phyloP scores from a whole-genome alignment of 1,140 invertebrate genomes.

The Trichoplusia ni region DNA sequence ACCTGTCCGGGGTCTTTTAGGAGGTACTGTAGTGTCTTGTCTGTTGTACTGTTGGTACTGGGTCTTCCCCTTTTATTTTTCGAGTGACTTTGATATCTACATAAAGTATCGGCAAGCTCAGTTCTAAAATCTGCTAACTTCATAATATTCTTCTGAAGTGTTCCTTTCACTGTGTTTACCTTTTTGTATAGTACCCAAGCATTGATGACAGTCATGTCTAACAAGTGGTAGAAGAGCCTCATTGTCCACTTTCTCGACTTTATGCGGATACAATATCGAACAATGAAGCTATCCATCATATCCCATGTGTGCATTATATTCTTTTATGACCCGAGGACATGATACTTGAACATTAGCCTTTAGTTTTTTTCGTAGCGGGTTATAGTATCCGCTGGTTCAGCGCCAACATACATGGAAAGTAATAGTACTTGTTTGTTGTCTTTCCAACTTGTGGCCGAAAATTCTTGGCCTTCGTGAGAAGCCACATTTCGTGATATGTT shows the following conservation, averaged over 20 bases:
- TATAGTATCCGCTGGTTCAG: slow-evolving; percentile 34
- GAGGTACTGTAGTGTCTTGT: slow-evolving; percentile 28
- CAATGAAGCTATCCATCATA: slow-evolving; percentile 57
- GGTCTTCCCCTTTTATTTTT: too few species aligned
- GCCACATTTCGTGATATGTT: slow-evolving; percentile 34
- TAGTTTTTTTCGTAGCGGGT: slow-evolving; percentile 35
- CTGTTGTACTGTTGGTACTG: too few species aligned
- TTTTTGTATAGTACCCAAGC: slow-evolving; percentile 46
- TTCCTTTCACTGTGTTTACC: slow-evolving; percentile 29
- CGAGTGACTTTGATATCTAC: slow-evolving; percentile 24
- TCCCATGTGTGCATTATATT: slow-evolving; percentile 66
- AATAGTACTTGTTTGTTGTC: slow-evolving; percentile 33
- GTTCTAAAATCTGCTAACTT: slow-evolving; percentile 40
- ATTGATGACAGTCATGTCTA: slow-evolving; percentile 55
- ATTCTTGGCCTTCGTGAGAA: slow-evolving; percentile 25
- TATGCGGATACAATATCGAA: slow-evolving; percentile 57
- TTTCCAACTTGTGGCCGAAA: slow-evolving; percentile 32
- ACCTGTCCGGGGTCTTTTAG: too few species aligned
- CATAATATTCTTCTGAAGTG: slow-evolving; percentile 34
- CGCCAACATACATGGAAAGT: slow-evolving; percentile 33
- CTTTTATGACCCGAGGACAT: slow-evolving; percentile 33
- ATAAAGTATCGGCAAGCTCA: slow-evolving; percentile 39
- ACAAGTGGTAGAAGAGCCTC: too few species aligned
- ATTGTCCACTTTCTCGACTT: slow-evolving; percentile 65
- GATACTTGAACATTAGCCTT: slow-evolving; percentile 31